Evolutionary conservation across 2,797 vertebrate species (phyloP), one percentile per base, ranked within the genome.

Genomic region (Streptopelia turtur): DNA sequence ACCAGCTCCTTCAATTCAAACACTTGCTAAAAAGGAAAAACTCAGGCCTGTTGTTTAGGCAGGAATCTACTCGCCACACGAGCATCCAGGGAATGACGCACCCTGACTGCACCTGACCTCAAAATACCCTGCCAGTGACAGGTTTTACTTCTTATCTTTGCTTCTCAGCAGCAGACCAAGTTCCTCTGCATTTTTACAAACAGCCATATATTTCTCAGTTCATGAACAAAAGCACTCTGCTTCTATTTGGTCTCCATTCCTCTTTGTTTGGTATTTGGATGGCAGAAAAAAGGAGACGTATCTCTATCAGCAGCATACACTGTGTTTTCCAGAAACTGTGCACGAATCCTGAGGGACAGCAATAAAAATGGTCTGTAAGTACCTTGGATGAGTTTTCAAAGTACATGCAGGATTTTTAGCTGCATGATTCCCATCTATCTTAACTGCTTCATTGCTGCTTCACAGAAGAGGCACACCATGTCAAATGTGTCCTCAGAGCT

Each of bases 141-240:
- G 65, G 69, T 89, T 92, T 96, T 96, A 91, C 78, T 94, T 94
- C 89, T 96, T 97, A 96, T 94, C 96, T 96, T 93, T 83, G 31
- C 18, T 94, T 95, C 93, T 97, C 97, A 96, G 96, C 89, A 97
- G 83, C 94, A 83, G 90, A 95, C 91, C 66, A 56, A 87, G 90
- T 91, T 94, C 70, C 61, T 96, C 93, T 88, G 83, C 75, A 72
- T 95, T 96, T 96, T 96, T 87, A 95, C 75, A 66, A 95, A 97
- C n/a, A 94, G 57, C 66, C 94, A 93, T 90, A 83, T 66, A 87
- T 95, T 95, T 95, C 96, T 96, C 95, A 92, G 88, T 80, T 95
- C 71, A 17, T 52, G 71, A 96, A 95, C 94, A 97, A 97, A 93
- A 95, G 90, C 84, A 43, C 17, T 50, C 65, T 83, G 82, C 78